phyloP scores from a whole-genome alignment of 2,888 invertebrate genomes.

The Polydesmus complanatus region DNA sequence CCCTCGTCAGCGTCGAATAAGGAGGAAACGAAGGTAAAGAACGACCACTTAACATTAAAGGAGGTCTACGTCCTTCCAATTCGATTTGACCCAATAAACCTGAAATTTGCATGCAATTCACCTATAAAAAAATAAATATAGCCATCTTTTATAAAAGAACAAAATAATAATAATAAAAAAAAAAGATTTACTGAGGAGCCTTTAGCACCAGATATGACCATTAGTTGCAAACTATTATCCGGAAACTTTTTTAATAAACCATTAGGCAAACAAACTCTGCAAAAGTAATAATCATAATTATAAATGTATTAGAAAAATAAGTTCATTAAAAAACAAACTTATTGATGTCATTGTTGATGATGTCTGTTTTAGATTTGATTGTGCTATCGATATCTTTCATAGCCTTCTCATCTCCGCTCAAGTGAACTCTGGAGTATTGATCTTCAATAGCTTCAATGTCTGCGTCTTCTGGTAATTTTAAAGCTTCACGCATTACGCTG shows the following conservation, averaged over 20 bases:
- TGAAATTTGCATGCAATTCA: conserved; percentile 97
- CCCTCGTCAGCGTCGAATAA: conserved; percentile 74
- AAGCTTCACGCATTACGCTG: conserved; percentile 49
- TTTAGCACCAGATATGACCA: conserved; percentile 98
- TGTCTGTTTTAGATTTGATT: conserved; percentile 61
- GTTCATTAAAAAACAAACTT: conserved; percentile 38
- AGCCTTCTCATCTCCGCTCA: conserved; percentile 47
- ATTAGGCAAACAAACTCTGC: conserved; percentile 57
- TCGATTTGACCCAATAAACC: conserved; percentile 96
- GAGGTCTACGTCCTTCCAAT: conserved; percentile 92
- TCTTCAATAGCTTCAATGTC: conserved; percentile 43
- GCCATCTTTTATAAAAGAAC: background rate
- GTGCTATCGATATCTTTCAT: conserved; percentile 62
- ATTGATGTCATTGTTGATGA: conserved; percentile 79
- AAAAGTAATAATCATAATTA: conserved; percentile 19
- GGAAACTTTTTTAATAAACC: conserved; percentile 83
- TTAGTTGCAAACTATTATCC: conserved; percentile 87
- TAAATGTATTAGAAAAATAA: background rate
- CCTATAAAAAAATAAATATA: conserved; percentile 25
- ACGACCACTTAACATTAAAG: conserved; percentile 83
- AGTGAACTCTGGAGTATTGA: conserved; percentile 55
- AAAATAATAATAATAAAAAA: background rate
- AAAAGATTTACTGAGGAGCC: conserved; percentile 62
- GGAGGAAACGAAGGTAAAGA: conserved; percentile 76
- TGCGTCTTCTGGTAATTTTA: conserved; percentile 40